Evolutionary conservation across 2,797 vertebrate genomes (phyloP).

Genomic region (Xenops minutus): DNA sequence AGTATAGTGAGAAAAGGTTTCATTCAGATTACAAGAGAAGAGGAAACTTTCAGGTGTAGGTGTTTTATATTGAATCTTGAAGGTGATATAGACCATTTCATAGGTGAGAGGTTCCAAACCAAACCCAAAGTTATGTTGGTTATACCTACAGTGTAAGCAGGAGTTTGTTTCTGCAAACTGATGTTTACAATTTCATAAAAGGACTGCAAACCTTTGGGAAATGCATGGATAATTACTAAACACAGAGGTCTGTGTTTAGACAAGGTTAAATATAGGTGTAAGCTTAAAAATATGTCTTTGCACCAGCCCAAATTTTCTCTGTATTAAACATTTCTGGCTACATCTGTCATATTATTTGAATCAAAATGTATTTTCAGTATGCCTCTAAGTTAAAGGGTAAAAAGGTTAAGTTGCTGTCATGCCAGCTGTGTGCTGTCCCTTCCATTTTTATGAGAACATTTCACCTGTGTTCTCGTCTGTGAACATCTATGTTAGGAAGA

Average conservation of each 20-base stretch:
- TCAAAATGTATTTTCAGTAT: conserved; percentile 33
- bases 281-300: conserved; percentile 7
- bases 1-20: neutral
- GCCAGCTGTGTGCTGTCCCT: neutral
- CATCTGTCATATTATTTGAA: conserved; percentile 21
- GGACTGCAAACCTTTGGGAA: neutral
- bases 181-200: neutral
- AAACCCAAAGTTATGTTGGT: neutral
- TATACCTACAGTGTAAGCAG: neutral
- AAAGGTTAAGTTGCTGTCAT: conserved; percentile 34
- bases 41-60: neutral
- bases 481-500: neutral
- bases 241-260: conserved; percentile 14
- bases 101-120: neutral
- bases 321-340: neutral
- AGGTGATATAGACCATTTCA: neutral
- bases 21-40: neutral
- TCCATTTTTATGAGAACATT: conserved; percentile 37
- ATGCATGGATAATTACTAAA: conserved; percentile 11
- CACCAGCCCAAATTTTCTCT: neutral
- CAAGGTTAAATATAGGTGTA: conserved; percentile 51
- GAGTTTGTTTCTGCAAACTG: neutral
- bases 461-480: conserved; percentile 15
- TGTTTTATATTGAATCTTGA: neutral
- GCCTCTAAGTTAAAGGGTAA: conserved; percentile 47